Evolutionary conservation across 2,888 invertebrate genomes (phyloP), one percentile per base, ranked within the genome.

Genomic region (Drosophila rellima): DNA sequence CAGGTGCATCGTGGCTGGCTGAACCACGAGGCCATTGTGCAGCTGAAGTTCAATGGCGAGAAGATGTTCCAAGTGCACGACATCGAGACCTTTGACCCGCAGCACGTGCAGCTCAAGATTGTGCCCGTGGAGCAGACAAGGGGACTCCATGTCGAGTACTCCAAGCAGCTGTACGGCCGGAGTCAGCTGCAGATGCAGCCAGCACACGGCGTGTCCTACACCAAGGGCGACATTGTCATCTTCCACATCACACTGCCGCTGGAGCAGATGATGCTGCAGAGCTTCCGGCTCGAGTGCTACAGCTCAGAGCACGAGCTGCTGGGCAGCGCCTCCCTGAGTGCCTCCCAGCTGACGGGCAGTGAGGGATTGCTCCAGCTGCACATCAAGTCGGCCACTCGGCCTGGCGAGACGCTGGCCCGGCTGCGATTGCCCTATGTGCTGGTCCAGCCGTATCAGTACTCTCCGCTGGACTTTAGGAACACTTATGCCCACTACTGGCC

Each of bases 401-500:
- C 94, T 91, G 81, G 96, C 95, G 91, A 94, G 95, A 97, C 98
- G 71, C 94, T 98, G 75, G 98, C 98, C 66, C 95, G 95, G 81
- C 93, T 96, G 51, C 93, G 93, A 51, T 91, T 95, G 75, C 94
- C 95, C 70, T 95, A 95, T 91, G 90, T 95, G 61, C 91, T 90
- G 89, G 86, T 92, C 13, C 91, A 89, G 60, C 92, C 92, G 0
- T 88, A 91, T 70, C 70, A 70, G 94, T 73, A 82, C 52, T 76
- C 83, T 5, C 64, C 74, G 94, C 96, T 97, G 93, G 95, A 96
- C 91, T 95, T 98, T 94, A 94, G 95, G 89, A 94, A 95, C 26
- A 96, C 97, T 3, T 97, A 95, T 90, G 94, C 96, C 1, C 95
- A 96, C 81, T 95, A 97, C 91, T 98, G 98, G 98, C 96, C 96